These are phyloP conservation scores for Panurus biarmicus DNA, from an alignment of 2,113 vertebrate genomes.

Conservation along the genomic window DNA sequence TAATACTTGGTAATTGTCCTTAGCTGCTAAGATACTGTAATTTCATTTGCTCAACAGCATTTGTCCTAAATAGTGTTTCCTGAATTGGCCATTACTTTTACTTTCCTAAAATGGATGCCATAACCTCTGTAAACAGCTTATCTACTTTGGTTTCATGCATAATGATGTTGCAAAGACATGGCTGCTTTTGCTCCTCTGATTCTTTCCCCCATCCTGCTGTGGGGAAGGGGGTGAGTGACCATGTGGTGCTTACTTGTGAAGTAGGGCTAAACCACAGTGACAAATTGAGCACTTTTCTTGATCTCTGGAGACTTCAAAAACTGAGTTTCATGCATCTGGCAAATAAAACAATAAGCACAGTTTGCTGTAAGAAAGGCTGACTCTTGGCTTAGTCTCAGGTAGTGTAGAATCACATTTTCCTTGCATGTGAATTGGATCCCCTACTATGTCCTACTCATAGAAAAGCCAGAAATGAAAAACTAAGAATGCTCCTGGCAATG, in stretches of 20 bases:
- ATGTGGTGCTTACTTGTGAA: no score
- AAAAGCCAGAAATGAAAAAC: background rate
- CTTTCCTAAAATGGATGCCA: background rate
- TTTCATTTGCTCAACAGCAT: background rate
- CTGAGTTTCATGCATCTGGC: background rate
- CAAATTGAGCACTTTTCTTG: background rate
- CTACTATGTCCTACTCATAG: background rate
- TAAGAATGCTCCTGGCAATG: background rate
- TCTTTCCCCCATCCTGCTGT: background rate
- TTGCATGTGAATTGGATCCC: background rate
- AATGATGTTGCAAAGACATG: background rate
- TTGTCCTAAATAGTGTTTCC: background rate
- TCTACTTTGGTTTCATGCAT: background rate
- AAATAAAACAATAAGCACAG: background rate
- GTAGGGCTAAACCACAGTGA: background rate
- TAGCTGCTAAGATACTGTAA: conserved; percentile 9
- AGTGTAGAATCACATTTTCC: background rate
- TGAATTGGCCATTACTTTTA: background rate
- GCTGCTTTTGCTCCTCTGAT: background rate
- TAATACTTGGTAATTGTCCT: conserved; percentile 46
- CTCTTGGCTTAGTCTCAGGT: background rate
- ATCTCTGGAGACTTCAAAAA: background rate
- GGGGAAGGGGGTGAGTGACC: background rate
- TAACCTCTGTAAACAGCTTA: background rate
- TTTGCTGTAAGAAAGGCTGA: background rate